Base-by-base conservation (phyloP, 2,797 vertebrate species). In the Crax fasciolata region DNA sequence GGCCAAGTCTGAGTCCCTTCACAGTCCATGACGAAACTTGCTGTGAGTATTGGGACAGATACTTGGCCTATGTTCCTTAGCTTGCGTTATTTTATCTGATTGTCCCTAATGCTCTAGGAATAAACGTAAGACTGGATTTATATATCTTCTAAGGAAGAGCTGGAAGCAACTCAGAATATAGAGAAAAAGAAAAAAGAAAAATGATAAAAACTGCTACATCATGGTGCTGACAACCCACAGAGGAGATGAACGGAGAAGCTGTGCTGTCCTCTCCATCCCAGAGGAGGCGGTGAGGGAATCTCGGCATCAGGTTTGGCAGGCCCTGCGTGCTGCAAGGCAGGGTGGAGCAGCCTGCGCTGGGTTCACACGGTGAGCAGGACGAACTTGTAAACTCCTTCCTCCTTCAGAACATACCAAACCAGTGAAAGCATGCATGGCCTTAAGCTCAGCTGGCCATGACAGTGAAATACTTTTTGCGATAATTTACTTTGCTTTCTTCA, bases 401-500 rank as follows among this genome's bases (percentile, higher is more conserved):
- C 20, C 67, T 79, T 88, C 80, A 91, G 91, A 90, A 90, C 91
- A 96, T 94, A 95, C 89, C 94, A 95, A 94, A 94, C 24, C 48
- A 74, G 71, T 96, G 95, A 95, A 95, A 95, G 48, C 79, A 93
- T 86, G 25, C 38, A 9, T 17, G 70, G 71, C 82, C 82, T 89
- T 59, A 78, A 94, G 66, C 73, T 91, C 51, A 70, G 11, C 62
- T 78, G 68, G 35, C 35, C 58, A 48, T 38, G 68, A 48, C 51
- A 48, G 51, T 30, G 79, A 94, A 84, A 91, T 70, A 28, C 38
- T 76, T 89, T 66, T 41, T 88, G 62, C 39, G 43, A 81, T 43
- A 59, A 11, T 25, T 92, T 39, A 4, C 39, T 94, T 80, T 85
- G 30, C 35, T 85, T 85, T 48, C 32, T 68, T 75, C 0, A 0